A percentile compares a stretch with the other conserved stretches of the same genome.
Evolutionary conservation across 2,888 invertebrate species (phyloP).

Genomic region (Amorpha juglandis): DNA sequence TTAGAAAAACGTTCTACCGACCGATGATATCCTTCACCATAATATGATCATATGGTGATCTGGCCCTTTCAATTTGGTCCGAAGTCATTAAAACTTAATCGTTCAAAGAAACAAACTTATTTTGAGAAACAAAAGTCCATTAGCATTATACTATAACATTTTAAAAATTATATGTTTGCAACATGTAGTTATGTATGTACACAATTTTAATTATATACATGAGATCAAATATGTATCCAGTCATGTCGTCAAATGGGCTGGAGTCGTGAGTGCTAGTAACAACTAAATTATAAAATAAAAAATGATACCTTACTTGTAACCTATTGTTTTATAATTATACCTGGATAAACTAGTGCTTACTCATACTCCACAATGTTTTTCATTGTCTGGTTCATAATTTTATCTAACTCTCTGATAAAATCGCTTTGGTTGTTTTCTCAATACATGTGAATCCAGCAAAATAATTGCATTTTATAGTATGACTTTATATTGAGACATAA

Average conservation of each 20-base stretch:
- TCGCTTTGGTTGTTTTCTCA: slow-evolving; percentile 56
- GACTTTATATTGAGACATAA: slow-evolving; percentile 26
- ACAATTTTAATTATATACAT: slow-evolving; percentile 61
- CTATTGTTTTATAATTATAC: slow-evolving; percentile 20
- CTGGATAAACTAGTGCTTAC: slow-evolving; percentile 27
- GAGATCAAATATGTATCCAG: slow-evolving; percentile 74
- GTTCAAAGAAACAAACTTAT: slow-evolving; percentile 41
- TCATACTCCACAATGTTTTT: slow-evolving; percentile 30
- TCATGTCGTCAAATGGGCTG: slow-evolving; percentile 59
- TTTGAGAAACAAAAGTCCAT: slow-evolving; percentile 46
- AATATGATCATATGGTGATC: slow-evolving; percentile 49
- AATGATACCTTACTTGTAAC: slow-evolving; percentile 12
- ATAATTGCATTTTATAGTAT: slow-evolving; percentile 40
- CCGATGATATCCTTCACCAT: slow-evolving; percentile 55
- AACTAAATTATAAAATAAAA: slow-evolving; percentile 47
- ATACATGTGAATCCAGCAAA: slow-evolving; percentile 42
- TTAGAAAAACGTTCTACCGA: slow-evolving; percentile 66
- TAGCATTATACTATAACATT: slow-evolving; percentile 44
- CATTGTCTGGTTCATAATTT: slow-evolving; percentile 34
- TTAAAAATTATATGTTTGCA: slow-evolving; percentile 54
- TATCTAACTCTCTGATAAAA: slow-evolving; percentile 42
- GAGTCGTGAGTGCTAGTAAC: slow-evolving; percentile 56
- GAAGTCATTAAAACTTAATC: slow-evolving; percentile 45
- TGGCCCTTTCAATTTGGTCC: slow-evolving; percentile 73
- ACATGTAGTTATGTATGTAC: slow-evolving; percentile 59